Evolutionary conservation across 2,113 vertebrate species (phyloP).

Genomic region (Menura novaehollandiae): DNA sequence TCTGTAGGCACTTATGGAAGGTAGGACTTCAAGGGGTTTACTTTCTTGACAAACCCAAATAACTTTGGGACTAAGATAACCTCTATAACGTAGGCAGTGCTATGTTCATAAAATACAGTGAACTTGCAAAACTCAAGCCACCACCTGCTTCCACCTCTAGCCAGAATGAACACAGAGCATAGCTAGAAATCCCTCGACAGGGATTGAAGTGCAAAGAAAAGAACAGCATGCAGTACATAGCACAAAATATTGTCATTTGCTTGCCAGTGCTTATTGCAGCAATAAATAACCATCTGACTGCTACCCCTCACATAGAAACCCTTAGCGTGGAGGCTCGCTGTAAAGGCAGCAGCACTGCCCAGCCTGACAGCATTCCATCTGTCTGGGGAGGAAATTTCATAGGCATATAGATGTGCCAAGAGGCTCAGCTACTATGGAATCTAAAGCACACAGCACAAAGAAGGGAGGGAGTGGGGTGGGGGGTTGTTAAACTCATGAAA

Average conservation of each 20-base stretch:
- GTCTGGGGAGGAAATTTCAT: neutral
- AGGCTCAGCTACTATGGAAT: neutral
- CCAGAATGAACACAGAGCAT: neutral
- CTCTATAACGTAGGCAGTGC: neutral
- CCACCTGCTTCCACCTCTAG: neutral
- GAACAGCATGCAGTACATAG: neutral
- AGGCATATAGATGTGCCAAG: neutral
- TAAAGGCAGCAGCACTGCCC: neutral
- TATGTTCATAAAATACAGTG: neutral
- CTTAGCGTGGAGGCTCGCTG: neutral
- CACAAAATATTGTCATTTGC: neutral
- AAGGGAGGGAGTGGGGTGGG: neutral
- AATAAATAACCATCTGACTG: constrained; percentile 7
- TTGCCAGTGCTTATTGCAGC: neutral
- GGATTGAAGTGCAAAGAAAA: neutral
- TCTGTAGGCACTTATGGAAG: neutral
- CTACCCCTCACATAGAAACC: neutral
- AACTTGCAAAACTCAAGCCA: neutral
- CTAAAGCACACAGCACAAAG: neutral
- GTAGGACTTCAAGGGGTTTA: neutral
- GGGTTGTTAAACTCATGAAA: neutral
- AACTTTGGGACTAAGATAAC: neutral
- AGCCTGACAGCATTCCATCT: neutral
- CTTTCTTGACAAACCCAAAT: neutral
- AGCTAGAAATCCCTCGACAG: neutral